Evolutionary conservation across 2,113 vertebrate genomes (phyloP).

Genomic region (Tautogolabrus adspersus): DNA sequence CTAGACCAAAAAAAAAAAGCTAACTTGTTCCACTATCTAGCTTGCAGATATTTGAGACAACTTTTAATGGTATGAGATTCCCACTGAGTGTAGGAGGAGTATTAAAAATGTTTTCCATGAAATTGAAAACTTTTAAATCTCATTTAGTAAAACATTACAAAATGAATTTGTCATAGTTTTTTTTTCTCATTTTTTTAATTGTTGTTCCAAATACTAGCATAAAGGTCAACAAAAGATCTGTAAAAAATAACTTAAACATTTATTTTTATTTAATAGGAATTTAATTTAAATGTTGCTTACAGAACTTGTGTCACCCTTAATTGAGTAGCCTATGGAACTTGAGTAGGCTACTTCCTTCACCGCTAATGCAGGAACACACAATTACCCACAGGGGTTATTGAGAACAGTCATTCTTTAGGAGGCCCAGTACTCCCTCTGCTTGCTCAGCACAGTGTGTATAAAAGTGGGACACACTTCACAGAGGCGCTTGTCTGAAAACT

Average conservation of each 20-base stretch:
- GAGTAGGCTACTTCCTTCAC: not conserved
- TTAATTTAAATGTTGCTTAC: not conserved
- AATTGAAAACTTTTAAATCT: no score
- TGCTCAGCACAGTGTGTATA: constrained; percentile 43
- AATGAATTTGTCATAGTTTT: no score
- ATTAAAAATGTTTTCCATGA: no score
- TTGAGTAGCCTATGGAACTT: not conserved
- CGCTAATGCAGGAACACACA: not conserved
- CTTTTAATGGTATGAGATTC: no score
- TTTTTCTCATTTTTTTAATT: no score
- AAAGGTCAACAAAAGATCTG: not conserved
- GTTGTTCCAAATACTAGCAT: not conserved
- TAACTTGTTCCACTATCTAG: no score
- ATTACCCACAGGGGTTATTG: constrained; percentile 23
- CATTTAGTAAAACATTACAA: no score
- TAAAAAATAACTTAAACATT: not conserved
- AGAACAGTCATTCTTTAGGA: constrained; percentile 35
- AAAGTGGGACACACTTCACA: constrained; percentile 64
- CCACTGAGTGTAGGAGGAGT: no score
- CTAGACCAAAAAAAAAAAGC: no score
- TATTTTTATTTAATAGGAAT: not conserved
- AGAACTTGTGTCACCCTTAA: not conserved
- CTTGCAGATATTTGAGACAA: no score
- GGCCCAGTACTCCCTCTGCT: constrained; percentile 35
- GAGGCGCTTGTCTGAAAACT: constrained; percentile 39